These are phyloP conservation scores for Drosophila grimshawi DNA, from an alignment of 1,140 invertebrate species.

Conservation along the genomic window DNA sequence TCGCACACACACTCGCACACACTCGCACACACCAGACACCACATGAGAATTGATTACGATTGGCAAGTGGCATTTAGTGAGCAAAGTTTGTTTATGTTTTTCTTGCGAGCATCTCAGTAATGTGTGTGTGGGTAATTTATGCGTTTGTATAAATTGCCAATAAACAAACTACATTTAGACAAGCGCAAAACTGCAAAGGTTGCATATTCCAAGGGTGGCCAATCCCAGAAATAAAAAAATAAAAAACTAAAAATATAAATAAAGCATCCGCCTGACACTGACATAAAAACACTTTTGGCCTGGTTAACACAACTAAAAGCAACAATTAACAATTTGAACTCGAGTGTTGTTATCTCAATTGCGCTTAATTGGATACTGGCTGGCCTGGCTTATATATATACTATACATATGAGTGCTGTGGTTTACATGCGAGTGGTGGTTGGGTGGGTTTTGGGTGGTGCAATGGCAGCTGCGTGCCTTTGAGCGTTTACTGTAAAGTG, in stretches of 20 bases:
- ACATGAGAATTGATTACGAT: slow-evolving; percentile 76
- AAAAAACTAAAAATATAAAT: too few relatives aligned
- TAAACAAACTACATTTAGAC: slow-evolving; percentile 61
- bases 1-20: slow-evolving; percentile 31
- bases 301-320: slow-evolving; percentile 77
- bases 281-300: slow-evolving; percentile 32
- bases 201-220: slow-evolving; percentile 39
- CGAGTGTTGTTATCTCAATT: slow-evolving; percentile 51
- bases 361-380: slow-evolving; percentile 59
- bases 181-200: slow-evolving; percentile 61
- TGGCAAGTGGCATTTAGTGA: slow-evolving; percentile 80
- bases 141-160: slow-evolving; percentile 76
- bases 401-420: slow-evolving; percentile 27
- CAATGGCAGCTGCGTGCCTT: slow-evolving; percentile 54
- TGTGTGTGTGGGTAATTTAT: slow-evolving; percentile 65
- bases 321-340: slow-evolving; percentile 50
- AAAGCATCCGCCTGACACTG: slow-evolving; percentile 3
- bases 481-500: slow-evolving; percentile 73
- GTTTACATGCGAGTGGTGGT: slow-evolving; percentile 26
- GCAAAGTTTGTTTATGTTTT: slow-evolving; percentile 77
- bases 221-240: neutral
- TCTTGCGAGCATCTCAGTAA: slow-evolving; percentile 14
- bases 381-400: slow-evolving; percentile 23
- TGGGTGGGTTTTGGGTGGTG: neutral
- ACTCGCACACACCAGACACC: slow-evolving; percentile 19